Percentiles rank a stretch among this genome's conserved stretches.
These are phyloP conservation scores for Drosophila dunni DNA, from an alignment of 1,140 invertebrate species.

Conservation along the genomic window DNA sequence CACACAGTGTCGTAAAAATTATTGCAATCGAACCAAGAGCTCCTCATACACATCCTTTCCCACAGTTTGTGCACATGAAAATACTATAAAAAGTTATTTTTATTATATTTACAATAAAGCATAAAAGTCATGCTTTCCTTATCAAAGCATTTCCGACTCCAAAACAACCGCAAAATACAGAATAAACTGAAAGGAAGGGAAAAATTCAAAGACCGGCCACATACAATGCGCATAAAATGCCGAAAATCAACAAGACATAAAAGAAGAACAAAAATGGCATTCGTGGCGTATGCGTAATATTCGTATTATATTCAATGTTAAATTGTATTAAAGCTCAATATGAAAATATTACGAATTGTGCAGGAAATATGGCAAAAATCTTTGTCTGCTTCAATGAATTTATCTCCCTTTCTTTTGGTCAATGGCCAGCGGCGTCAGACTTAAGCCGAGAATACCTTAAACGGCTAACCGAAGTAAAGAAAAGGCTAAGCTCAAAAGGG, in stretches of 20 bases:
- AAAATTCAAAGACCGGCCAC: conserved; percentile 1
- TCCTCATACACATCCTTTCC: not conserved
- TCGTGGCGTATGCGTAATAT: conserved; percentile 18
- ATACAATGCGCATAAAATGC: not conserved
- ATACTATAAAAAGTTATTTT: conserved; percentile 37
- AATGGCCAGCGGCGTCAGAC: conserved; percentile 13
- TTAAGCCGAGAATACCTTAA: conserved; percentile 58
- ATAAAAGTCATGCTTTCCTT: conserved; percentile 14
- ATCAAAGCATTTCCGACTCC: conserved; percentile 5
- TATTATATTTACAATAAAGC: conserved; percentile 31
- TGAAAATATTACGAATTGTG: conserved; percentile 6
- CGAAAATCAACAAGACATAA: conserved; percentile 18
- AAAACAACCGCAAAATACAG: not conserved
- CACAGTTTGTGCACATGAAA: conserved; percentile 22
- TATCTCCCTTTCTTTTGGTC: not conserved
- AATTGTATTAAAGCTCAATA: conserved; percentile 18
- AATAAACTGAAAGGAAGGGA: not conserved
- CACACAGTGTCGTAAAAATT: not conserved
- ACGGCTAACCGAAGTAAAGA: conserved; percentile 49
- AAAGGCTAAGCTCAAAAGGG: conserved; percentile 7
- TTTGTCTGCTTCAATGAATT: conserved; percentile 23
- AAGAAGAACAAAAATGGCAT: not conserved
- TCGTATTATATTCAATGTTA: conserved; percentile 2
- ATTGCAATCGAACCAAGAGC: conserved; percentile 20
- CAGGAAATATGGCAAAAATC: conserved; percentile 19